Evolutionary conservation across 2,888 invertebrate genomes (phyloP), one percentile per base, ranked within the genome.

Genomic region (Rhogogaster chlorosoma): DNA sequence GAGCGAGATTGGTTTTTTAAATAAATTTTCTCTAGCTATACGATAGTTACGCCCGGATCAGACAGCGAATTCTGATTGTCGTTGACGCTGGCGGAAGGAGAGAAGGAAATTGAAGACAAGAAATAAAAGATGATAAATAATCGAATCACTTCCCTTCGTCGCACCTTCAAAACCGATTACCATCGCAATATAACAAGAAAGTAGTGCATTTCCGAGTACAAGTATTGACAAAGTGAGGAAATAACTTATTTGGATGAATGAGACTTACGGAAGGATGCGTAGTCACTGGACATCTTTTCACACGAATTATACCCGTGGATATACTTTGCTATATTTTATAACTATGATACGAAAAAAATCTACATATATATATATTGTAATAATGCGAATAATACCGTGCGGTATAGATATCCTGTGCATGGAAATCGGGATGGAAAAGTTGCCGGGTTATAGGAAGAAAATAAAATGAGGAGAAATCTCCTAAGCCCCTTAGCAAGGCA

Each of bases 391-490:
- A 61, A 61, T 80, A 61, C 26, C 61, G 26, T 18, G 9, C 83
- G 29, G 32, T 9, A 29, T 61, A 32, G 80, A 80, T 18, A 61
- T 80, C 10, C n/a, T 18, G 83, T 67, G 32, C 42, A 83, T 83
- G 67, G 83, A 70, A 67, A 83, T 83, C 45, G 83, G 87, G 85
- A 86, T 78, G 86, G 85, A 83, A 84, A 88, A 89, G 87, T 87
- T 86, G 86, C 73, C 85, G 70, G 86, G 84, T 86, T 87, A 87
- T 87, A 84, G 86, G 87, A 83, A 84, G 87, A 88, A 88, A 89
- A 89, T 89, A 88, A 89, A 90, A 90, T 88, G 88, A 89, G 89
- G 88, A 86, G 88, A 88, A 89, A 89, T 88, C 88, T 88, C 87
- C 85, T 90, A 90, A 90, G 88, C 89, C 88, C 86, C 89, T 90